phyloP scores from a whole-genome alignment of 2,797 vertebrate genomes.

The Melanotaenia nigrans region DNA sequence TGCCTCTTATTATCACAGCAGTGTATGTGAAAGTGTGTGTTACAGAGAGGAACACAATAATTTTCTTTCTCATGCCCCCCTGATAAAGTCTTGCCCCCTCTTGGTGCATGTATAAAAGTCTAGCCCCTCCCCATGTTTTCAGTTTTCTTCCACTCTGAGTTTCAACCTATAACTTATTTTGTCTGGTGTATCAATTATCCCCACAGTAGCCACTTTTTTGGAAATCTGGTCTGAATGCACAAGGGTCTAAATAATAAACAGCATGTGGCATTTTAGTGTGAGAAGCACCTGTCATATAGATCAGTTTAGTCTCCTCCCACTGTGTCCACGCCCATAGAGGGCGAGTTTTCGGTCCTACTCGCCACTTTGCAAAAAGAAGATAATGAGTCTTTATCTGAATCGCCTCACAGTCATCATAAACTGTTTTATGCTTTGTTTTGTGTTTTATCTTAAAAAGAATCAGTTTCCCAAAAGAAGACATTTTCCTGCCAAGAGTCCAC shows the following conservation, averaged over 20 bases:
- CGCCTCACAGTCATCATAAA: background rate
- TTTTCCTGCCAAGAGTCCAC: accelerated
- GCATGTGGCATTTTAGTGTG: background rate
- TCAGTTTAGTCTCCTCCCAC: constrained; percentile 14
- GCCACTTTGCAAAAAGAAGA: constrained; percentile 18
- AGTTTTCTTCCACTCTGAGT: background rate
- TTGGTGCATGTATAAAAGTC: no score
- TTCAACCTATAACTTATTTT: background rate
- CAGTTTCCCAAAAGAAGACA: background rate
- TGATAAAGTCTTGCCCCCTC: no score
- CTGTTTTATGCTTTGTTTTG: background rate
- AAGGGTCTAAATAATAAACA: background rate
- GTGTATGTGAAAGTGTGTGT: no score
- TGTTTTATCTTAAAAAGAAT: background rate
- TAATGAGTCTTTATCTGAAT: background rate
- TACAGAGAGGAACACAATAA: no score
- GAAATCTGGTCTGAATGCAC: background rate
- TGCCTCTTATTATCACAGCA: no score
- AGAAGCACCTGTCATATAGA: constrained; percentile 6
- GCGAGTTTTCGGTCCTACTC: constrained; percentile 25
- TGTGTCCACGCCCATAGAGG: constrained; percentile 34
- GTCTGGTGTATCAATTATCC: no score
- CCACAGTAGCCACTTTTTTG: background rate
- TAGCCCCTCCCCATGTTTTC: no score
- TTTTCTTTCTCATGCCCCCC: no score